A percentile compares a stretch with the other conserved stretches of the same genome.
These are phyloP conservation scores for Synergus japonicus DNA, from an alignment of 2,888 invertebrate genomes.

Conservation along the genomic window DNA sequence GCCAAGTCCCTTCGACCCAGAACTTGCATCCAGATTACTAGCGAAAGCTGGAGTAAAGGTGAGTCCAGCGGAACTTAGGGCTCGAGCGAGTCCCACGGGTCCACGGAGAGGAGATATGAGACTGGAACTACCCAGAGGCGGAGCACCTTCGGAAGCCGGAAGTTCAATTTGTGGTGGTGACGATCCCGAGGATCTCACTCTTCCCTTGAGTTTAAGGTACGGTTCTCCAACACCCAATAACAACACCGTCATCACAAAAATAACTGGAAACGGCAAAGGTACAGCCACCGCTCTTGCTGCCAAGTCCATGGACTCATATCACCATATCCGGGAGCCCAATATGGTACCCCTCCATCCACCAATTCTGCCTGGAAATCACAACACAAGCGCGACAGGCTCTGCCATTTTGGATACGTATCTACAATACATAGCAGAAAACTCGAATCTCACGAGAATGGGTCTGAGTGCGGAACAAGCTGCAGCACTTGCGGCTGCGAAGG, in stretches of 20 bases:
- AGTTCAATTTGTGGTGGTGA: slow-evolving; percentile 88
- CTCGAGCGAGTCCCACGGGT: slow-evolving; percentile 92
- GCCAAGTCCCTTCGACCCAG: slow-evolving; percentile 95
- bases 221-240: slow-evolving; percentile 83
- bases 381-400: slow-evolving; percentile 80
- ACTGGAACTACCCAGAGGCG: slow-evolving; percentile 86
- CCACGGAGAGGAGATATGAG: slow-evolving; percentile 88
- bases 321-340: slow-evolving; percentile 84
- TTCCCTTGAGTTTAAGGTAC: slow-evolving; percentile 81
- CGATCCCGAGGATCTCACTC: slow-evolving; percentile 90
- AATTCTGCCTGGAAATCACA: slow-evolving; percentile 61
- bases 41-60: slow-evolving; percentile 94
- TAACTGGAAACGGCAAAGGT: slow-evolving; percentile 63
- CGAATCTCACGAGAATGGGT: slow-evolving; percentile 83
- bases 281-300: slow-evolving; percentile 83
- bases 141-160: slow-evolving; percentile 84
- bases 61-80: slow-evolving; percentile 89
- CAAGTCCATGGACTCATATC: slow-evolving; percentile 83
- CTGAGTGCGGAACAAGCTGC: slow-evolving; percentile 84
- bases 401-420: slow-evolving; percentile 92
- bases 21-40: slow-evolving; percentile 87
- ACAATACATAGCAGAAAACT: slow-evolving; percentile 92
- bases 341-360: slow-evolving; percentile 80
- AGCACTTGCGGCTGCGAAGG: slow-evolving; percentile 84
- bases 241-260: slow-evolving; percentile 77